Evolutionary conservation across 2,888 invertebrate species (phyloP), one percentile per base, ranked within the genome.

Genomic region (Pycnomerus fuliginosus): DNA sequence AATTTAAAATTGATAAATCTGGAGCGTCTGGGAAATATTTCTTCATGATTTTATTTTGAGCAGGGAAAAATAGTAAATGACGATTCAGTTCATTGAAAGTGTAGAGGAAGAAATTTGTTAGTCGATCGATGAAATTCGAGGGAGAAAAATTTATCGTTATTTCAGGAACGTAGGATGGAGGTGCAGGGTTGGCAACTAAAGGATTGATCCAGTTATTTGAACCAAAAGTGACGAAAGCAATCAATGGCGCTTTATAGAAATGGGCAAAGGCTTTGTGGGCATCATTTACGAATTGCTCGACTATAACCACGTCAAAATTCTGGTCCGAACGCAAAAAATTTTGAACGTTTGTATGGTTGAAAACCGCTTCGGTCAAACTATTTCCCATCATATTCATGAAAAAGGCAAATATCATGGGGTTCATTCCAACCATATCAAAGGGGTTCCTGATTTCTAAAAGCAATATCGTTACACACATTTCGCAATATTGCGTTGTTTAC

Each of bases 281-380:
- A 51, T 78, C 76, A 51, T 71, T 72, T n/a, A 74, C 57, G 52
- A 75, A 76, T 16, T 71, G 61, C 50, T 76, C 76, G 1, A 72
- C 68, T 3, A 70, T 53, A 2, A 69, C 58, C 3, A 65, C 56
- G 44, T 71, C 71, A 30, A 73, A 68, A 12, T 60, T 53, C 36
- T 71, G 53, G 23, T 71, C 62, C 0, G 70, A 68, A 13, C 58
- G 47, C 10, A 67, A 22, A 2, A 68, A 42, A 14, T 59, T 46
- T 48, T 62, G 53, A 2, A 66, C 53, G 1, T 46, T 52, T 1
- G 60, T 33, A 16, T 59, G 39, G 2, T 46, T 46, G 8, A 43
- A 27, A 1, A 22, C 20, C 11, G n/a, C 11, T 30, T 43, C 43
- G 3, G 17, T 31, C 13, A 13, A 13, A 1, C 16, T 4, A 16